Percentiles rank a stretch among this genome's conserved stretches.
phyloP scores from a whole-genome alignment of 2,888 invertebrate genomes.

The Oscheius sp. region DNA sequence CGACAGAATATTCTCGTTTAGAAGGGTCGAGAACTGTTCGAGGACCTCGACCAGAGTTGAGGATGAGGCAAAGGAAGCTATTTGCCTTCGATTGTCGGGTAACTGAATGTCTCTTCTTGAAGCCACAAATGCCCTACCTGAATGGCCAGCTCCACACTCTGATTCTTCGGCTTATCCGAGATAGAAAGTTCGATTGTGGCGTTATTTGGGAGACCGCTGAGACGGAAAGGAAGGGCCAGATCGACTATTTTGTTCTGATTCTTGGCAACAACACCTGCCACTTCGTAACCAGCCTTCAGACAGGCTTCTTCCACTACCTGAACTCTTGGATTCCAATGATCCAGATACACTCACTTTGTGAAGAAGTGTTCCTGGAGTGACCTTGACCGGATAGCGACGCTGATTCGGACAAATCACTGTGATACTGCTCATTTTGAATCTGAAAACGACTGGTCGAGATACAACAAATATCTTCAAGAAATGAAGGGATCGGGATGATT shows the following conservation, averaged over 20 bases:
- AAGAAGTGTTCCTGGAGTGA: constrained; percentile 55
- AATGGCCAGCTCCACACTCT: constrained; percentile 56
- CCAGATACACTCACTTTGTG: constrained; percentile 42
- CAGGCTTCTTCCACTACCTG: constrained; percentile 84
- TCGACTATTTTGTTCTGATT: constrained; percentile 84
- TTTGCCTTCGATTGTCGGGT: constrained; percentile 42
- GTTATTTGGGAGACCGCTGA: constrained; percentile 89
- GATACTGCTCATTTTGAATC: constrained; percentile 49
- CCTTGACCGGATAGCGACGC: constrained; percentile 52
- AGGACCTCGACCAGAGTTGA: constrained; percentile 46
- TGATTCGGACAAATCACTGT: constrained; percentile 63
- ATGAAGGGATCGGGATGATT: background rate
- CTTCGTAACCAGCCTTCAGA: constrained; percentile 81
- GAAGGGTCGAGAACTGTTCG: constrained; percentile 38
- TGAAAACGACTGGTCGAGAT: background rate
- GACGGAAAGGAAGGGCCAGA: constrained; percentile 83
- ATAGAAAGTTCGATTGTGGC: constrained; percentile 87
- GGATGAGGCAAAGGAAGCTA: constrained; percentile 38
- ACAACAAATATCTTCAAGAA: background rate
- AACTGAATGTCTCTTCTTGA: constrained; percentile 4
- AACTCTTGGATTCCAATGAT: background rate
- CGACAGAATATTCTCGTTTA: constrained; percentile 45
- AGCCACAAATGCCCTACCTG: constrained; percentile 39
- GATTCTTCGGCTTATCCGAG: constrained; percentile 27
- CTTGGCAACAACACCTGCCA: constrained; percentile 83